Conservation (phyloP, 2,113 vertebrate species). For the Tinamus guttatus region DNA sequence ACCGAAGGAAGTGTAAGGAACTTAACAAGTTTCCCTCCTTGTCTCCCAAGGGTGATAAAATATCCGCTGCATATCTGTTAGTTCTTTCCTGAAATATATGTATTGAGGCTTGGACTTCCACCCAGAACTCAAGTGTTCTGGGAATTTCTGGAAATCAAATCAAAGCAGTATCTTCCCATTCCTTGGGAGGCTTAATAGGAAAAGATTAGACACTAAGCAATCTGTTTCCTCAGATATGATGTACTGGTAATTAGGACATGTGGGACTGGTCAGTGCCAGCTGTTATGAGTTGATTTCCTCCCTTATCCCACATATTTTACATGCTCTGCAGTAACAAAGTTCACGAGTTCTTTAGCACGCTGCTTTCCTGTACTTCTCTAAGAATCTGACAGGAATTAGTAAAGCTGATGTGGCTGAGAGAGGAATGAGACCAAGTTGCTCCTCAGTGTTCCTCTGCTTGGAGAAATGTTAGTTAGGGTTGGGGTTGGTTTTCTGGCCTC, state of each 20-base stretch:
- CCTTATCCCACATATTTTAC: not conserved
- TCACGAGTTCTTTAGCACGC: not conserved
- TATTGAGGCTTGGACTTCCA: not conserved
- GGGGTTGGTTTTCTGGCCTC: not conserved
- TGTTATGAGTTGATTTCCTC: not conserved
- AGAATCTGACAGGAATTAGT: not conserved
- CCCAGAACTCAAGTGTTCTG: not conserved
- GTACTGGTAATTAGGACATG: not conserved
- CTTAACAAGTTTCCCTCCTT: not conserved
- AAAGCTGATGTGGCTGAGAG: not conserved
- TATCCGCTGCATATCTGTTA: not conserved
- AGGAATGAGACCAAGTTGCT: not conserved
- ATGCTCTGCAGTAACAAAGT: not conserved
- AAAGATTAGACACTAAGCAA: not conserved
- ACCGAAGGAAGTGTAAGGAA: not conserved
- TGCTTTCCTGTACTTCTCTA: not conserved
- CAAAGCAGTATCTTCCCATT: not conserved
- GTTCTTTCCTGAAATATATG: not conserved
- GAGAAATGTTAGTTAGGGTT: not conserved
- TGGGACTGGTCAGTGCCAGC: not conserved
- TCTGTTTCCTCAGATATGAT: not conserved
- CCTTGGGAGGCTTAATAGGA: not conserved
- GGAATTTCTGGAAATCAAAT: not conserved
- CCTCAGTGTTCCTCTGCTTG: not conserved
- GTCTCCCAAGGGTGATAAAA: not conserved